phyloP scores from a whole-genome alignment of 2,888 invertebrate species.

The Rhagium mordax region DNA sequence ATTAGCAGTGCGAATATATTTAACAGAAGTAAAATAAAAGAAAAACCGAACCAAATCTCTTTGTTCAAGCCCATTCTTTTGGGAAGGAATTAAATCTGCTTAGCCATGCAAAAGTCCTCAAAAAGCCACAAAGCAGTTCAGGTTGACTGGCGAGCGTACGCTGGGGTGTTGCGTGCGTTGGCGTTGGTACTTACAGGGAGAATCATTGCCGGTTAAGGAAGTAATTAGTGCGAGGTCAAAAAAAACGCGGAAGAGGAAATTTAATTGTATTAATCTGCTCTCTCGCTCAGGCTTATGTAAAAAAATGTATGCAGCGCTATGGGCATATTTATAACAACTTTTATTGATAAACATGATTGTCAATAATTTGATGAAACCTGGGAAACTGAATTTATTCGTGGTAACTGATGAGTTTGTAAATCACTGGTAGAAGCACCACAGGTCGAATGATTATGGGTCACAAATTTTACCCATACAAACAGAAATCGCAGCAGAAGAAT shows the following conservation, averaged over 20 bases:
- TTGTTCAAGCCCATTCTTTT: neutral
- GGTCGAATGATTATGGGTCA: too few relatives aligned
- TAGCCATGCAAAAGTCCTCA: conserved; percentile 2
- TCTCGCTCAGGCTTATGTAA: too few relatives aligned
- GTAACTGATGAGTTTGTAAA: too few relatives aligned
- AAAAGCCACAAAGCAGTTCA: conserved; percentile 10
- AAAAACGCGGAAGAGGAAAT: neutral
- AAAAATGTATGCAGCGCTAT: too few relatives aligned
- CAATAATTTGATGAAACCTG: too few relatives aligned
- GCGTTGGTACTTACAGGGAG: neutral
- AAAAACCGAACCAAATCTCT: neutral
- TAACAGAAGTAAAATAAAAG: neutral
- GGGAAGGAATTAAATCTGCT: conserved; percentile 5
- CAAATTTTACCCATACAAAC: too few relatives aligned
- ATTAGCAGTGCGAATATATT: neutral
- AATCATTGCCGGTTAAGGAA: neutral
- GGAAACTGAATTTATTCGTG: too few relatives aligned
- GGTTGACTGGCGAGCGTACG: neutral
- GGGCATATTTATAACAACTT: too few relatives aligned
- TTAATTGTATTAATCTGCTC: neutral
- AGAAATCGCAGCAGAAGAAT: too few relatives aligned
- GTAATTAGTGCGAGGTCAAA: neutral
- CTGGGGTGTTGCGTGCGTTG: neutral
- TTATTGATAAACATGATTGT: too few relatives aligned
- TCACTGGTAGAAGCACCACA: too few relatives aligned